Conservation (phyloP, 37 sponge, comb jelly and placozoan genomes). For the Theonella swinhoei region DNA sequence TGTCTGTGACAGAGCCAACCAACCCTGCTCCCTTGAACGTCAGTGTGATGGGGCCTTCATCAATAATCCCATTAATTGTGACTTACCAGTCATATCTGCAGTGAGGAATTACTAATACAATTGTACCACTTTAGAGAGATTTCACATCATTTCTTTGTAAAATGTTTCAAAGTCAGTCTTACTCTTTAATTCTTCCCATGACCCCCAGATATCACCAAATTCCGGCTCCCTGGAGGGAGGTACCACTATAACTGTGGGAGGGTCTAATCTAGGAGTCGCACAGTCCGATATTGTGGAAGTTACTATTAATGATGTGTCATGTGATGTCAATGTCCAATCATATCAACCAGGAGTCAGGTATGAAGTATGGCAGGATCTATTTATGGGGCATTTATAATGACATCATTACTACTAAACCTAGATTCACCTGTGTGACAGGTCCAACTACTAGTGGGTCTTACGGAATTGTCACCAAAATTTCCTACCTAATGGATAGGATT, state of each 20-base stretch:
- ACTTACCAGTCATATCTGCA: constrained; percentile 2
- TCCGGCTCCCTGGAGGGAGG: constrained; percentile 81
- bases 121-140: too few relatives aligned
- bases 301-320: constrained; percentile 44
- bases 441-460: too few relatives aligned
- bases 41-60: neutral
- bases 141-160: constrained; percentile 11
- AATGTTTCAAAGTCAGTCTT: neutral
- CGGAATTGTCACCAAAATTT: too few relatives aligned
- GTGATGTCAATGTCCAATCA: constrained; percentile 9
- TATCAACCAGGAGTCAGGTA: constrained; percentile 39
- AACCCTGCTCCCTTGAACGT: neutral
- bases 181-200: neutral
- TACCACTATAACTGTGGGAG: constrained; percentile 70
- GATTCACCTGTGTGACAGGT: too few relatives aligned
- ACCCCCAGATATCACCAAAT: constrained; percentile 51
- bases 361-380: too few relatives aligned
- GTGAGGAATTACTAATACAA: constrained; percentile 26
- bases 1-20: constrained; percentile 41
- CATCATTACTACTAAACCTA: too few relatives aligned
- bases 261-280: constrained; percentile 74
- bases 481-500: too few relatives aligned
- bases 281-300: constrained; percentile 50
- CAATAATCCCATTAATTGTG: constrained; percentile 25
- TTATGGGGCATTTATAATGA: too few relatives aligned